Base-by-base conservation (phyloP, 2,888 invertebrate species). In the Stenurella melanura region DNA sequence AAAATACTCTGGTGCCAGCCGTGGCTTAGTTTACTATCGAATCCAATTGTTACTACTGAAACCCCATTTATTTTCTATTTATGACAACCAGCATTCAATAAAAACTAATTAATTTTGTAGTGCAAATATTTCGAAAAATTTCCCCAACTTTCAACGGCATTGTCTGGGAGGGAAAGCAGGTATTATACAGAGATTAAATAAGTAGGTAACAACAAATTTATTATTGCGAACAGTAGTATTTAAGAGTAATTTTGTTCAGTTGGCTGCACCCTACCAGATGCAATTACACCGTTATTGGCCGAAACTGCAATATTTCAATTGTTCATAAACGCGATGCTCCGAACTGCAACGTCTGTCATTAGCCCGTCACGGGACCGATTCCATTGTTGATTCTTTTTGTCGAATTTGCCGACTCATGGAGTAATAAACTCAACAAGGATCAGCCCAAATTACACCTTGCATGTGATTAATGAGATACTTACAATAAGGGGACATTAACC, bases 361-460 rank as follows among this genome's bases (percentile, higher is more conserved):
- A 75, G 30, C 7, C 54, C 75, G 75, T 75, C 75, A 75, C 61
- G 61, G 75, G 1, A 34, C 6, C 42, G 63, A 61, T 50, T 75
- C 56, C 75, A 75, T 75, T 75, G 70, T 75, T 26, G 70, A 50
- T 50, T 56, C 61, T 75, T 75, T 75, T 69, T 30, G 42, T 57
- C 17, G 60, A 74, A 69, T 69, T 61, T 34, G 69, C 68, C 74
- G 68, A 50, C 64, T 73, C 73, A 66, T 54, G 50, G 54, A 19
- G n/a, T 66, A 64, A 50, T 54, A 64, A 64, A 73, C 74, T 57
- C 61, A 56, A 70, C 70, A 69, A 71, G 68, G 21, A 75, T 71
- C 69, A 42, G 34, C 12, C 30, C 54, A 71, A 75, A 75, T 75
- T 70, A 50, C 75, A 75, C 75, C 73, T 73, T 73, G 73, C 58